Percentiles rank a stretch among this genome's conserved stretches.
Conservation (phyloP, 1,140 invertebrate species). For the Laupala kohalensis region DNA sequence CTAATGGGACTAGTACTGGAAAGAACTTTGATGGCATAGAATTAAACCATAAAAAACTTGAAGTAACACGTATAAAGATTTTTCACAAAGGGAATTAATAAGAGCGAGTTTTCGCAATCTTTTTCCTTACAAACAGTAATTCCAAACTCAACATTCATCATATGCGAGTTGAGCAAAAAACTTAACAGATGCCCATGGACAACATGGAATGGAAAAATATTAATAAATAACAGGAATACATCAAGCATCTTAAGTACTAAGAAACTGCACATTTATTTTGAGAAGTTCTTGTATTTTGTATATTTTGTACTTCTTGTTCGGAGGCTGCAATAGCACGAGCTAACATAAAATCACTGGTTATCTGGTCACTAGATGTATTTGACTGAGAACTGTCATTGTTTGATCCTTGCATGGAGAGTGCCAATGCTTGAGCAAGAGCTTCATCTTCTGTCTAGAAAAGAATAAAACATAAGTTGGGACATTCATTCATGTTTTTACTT, state of each 20-base stretch:
- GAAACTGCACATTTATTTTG: neutral
- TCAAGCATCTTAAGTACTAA: neutral
- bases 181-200: too few species aligned
- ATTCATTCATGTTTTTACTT: too few species aligned
- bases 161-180: too few species aligned
- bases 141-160: too few species aligned
- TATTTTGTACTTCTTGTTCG: neutral
- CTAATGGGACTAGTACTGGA: too few species aligned
- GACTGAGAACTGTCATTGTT: neutral
- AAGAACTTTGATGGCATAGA: too few species aligned
- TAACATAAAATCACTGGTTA: neutral
- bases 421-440: conserved; percentile 66
- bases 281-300: neutral
- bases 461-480: neutral
- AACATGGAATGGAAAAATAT: too few species aligned
- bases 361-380: neutral
- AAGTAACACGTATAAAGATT: too few species aligned
- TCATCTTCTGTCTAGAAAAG: conserved; percentile 64
- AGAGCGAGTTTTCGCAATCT: too few species aligned
- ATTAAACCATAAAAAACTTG: too few species aligned
- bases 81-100: too few species aligned
- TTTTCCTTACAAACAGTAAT: too few species aligned
- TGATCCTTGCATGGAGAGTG: conserved; percentile 54
- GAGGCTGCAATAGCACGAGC: neutral
- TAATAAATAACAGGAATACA: neutral